These are phyloP conservation scores for Rhinoderma darwinii DNA, from an alignment of 2,113 vertebrate species.

Conservation along the genomic window DNA sequence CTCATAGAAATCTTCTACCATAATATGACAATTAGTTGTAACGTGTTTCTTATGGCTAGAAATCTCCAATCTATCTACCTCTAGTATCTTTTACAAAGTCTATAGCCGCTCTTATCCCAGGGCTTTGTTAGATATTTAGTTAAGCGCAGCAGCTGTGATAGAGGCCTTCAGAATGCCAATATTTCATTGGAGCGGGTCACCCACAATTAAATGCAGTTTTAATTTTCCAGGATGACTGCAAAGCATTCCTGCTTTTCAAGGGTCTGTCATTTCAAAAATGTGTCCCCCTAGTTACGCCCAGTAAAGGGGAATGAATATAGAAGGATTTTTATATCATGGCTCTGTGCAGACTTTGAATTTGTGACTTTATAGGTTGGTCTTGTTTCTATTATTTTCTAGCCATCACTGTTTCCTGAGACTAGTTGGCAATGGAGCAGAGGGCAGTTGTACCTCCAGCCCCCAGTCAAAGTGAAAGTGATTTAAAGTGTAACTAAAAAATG, in stretches of 20 bases:
- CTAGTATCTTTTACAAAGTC: background rate
- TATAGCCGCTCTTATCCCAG: slow-evolving; percentile 16
- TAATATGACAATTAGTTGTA: background rate
- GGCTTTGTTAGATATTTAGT: slow-evolving; percentile 30
- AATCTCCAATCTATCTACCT: background rate
- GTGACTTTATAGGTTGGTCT: background rate
- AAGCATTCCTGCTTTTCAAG: background rate
- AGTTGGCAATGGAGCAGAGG: no score
- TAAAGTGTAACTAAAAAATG: no score
- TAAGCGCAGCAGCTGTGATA: slow-evolving; percentile 47
- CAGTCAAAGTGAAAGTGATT: no score
- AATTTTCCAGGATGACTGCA: slow-evolving; percentile 16
- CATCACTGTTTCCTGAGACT: no score
- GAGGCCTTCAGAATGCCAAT: background rate
- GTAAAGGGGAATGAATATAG: background rate
- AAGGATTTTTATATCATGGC: background rate
- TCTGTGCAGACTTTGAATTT: background rate
- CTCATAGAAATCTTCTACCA: background rate
- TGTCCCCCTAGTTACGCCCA: background rate
- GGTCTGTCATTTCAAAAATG: slow-evolving; percentile 4
- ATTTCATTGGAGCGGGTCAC: slow-evolving; percentile 18
- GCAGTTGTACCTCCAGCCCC: no score
- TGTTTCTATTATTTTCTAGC: background rate
- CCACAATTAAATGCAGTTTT: slow-evolving; percentile 30
- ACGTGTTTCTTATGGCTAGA: slow-evolving; percentile 23